These are phyloP conservation scores for Erpetoichthys calabaricus DNA, from an alignment of 2,797 vertebrate genomes.

Conservation along the genomic window DNA sequence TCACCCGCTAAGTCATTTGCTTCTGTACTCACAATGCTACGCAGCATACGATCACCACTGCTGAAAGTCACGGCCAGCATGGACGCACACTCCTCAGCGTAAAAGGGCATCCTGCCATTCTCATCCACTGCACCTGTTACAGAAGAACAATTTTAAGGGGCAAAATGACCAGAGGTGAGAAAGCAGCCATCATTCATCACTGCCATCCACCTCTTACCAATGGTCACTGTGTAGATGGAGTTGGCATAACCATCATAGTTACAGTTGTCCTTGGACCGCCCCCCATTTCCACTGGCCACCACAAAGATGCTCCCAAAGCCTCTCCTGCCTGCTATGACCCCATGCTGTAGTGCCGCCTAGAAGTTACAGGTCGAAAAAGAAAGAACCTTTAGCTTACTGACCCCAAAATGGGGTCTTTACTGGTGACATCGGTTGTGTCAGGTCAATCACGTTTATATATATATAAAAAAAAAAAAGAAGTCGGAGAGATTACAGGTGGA, in stretches of 20 bases:
- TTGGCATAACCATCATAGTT: slow-evolving; percentile 96
- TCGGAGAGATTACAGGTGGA: neutral
- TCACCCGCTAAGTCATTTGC: too few relatives aligned
- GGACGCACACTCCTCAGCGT: slow-evolving; percentile 86
- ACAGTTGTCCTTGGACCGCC: slow-evolving; percentile 83
- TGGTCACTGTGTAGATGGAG: slow-evolving; percentile 93
- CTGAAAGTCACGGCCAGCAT: slow-evolving; percentile 96
- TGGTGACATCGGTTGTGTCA: too few relatives aligned
- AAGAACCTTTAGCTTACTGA: too few relatives aligned
- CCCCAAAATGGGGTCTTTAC: too few relatives aligned
- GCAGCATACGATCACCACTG: slow-evolving; percentile 63
- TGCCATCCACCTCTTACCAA: too few relatives aligned
- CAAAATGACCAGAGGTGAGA: fast-evolving
- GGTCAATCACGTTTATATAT: too few relatives aligned
- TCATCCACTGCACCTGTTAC: slow-evolving; percentile 80
- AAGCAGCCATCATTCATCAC: neutral
- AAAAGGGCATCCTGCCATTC: slow-evolving; percentile 80
- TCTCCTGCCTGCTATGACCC: slow-evolving; percentile 77
- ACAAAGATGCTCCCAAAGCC: slow-evolving; percentile 95
- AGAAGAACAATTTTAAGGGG: fast-evolving
- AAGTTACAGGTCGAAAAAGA: slow-evolving; percentile 2
- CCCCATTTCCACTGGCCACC: slow-evolving; percentile 92
- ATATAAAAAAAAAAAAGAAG: neutral
- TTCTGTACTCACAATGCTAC: slow-evolving; percentile 74
- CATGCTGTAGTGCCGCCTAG: slow-evolving; percentile 86